These are phyloP conservation scores for Automeris io DNA, from an alignment of 2,888 invertebrate species.

Conservation along the genomic window DNA sequence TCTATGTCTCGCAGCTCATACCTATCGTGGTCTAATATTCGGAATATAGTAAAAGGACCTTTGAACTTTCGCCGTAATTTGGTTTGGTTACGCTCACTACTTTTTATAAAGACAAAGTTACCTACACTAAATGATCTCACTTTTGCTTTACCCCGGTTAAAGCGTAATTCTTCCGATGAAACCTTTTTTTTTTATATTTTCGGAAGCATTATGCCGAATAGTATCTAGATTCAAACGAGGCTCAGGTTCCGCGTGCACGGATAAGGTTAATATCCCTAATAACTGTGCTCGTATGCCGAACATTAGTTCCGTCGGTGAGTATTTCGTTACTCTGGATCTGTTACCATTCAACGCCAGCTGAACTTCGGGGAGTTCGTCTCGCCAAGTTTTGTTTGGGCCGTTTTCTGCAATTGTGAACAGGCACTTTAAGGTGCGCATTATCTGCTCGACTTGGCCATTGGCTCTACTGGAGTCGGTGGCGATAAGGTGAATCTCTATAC, in stretches of 20 bases:
- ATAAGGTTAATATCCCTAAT: slow-evolving; percentile 8
- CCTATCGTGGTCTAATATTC: slow-evolving; percentile 14
- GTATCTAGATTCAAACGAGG: slow-evolving; percentile 8
- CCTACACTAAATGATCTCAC: slow-evolving; percentile 12
- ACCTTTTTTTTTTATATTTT: slow-evolving; percentile 11
- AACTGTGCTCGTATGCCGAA: too few relatives aligned
- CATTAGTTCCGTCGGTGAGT: slow-evolving; percentile 14
- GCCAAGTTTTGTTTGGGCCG: slow-evolving; percentile 16
- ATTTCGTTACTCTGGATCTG: slow-evolving; percentile 13
- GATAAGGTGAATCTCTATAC: slow-evolving; percentile 20
- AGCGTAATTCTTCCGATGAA: slow-evolving; percentile 6
- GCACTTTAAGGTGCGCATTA: slow-evolving; percentile 15
- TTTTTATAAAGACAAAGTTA: slow-evolving; percentile 17
- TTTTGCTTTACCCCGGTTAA: slow-evolving; percentile 12
- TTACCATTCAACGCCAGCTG: slow-evolving; percentile 20
- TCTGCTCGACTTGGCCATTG: slow-evolving; percentile 18
- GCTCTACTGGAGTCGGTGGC: slow-evolving; percentile 21
- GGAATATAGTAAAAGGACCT: slow-evolving; percentile 12
- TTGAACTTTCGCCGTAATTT: slow-evolving; percentile 17
- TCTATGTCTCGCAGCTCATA: too few relatives aligned
- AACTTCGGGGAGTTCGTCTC: slow-evolving; percentile 17
- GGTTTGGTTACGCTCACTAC: slow-evolving; percentile 17
- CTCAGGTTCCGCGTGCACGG: neutral
- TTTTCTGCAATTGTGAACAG: slow-evolving; percentile 13
- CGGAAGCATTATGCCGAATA: slow-evolving; percentile 6